phyloP scores from a whole-genome alignment of 2,797 vertebrate genomes.

The Holocentrus rufus region DNA sequence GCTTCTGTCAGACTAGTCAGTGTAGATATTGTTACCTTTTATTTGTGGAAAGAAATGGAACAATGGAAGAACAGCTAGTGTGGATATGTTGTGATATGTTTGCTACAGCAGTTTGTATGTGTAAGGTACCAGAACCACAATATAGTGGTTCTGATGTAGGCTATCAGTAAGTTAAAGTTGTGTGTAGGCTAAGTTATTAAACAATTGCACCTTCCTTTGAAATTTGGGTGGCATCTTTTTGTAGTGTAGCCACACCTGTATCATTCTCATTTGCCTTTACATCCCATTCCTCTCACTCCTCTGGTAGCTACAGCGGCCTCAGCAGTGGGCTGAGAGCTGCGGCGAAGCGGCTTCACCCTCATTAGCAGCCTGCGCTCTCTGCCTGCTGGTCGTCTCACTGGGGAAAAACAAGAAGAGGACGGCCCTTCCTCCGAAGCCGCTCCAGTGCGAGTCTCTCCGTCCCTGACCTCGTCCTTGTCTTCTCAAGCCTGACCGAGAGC shows the following conservation, averaged over 20 bases:
- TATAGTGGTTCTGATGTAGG: not conserved
- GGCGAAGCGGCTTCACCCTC: slow-evolving; percentile 39
- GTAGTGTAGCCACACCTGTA: not conserved
- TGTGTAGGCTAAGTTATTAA: not conserved
- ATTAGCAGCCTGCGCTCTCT: slow-evolving; percentile 51
- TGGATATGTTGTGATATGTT: not conserved
- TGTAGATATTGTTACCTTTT: slow-evolving; percentile 15
- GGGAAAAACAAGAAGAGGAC: slow-evolving; percentile 24
- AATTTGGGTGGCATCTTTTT: not conserved
- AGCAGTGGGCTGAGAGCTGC: slow-evolving; percentile 9
- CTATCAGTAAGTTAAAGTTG: slow-evolving; percentile 18
- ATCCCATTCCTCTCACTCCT: slow-evolving; percentile 21
- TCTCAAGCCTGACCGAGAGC: slow-evolving; percentile 38
- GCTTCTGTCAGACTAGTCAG: not conserved
- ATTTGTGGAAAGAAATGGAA: slow-evolving; percentile 11
- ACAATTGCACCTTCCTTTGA: not conserved
- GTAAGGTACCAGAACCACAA: no score
- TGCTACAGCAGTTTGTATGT: not conserved
- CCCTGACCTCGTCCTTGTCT: slow-evolving; percentile 36
- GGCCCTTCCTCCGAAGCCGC: slow-evolving; percentile 1
- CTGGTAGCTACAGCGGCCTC: slow-evolving; percentile 49
- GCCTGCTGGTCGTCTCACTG: slow-evolving; percentile 19
- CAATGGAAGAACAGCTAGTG: slow-evolving; percentile 21
- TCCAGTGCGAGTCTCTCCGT: slow-evolving; percentile 23
- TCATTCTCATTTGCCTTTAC: slow-evolving; percentile 28